Evolutionary conservation across 2,888 invertebrate species (phyloP), one percentile per base, ranked within the genome.

Genomic region (Cheilosia pagana): DNA sequence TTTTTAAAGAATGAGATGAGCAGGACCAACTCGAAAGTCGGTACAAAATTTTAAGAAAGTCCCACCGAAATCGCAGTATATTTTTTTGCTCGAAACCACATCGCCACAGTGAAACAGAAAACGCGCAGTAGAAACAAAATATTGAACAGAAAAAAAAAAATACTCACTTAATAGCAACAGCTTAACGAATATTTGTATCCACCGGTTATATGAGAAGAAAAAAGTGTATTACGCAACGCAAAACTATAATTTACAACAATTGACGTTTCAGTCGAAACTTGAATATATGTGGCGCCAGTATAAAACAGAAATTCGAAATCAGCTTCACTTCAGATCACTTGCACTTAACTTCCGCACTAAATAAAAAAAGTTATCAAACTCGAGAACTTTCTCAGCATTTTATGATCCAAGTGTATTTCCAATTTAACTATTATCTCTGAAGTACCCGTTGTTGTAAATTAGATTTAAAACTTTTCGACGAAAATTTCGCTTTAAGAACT

Each of bases 371-470:
- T 89, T 88, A 88, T 89, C 87, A 86, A 87, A 88, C 88, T 89
- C 77, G 89, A 89, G 86, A 90, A 89, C 86, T 89, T 89, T 57
- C 90, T 90, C 88, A 92, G 89, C 91, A 91, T 85, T 88, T 92
- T 91, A 81, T 90, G 89, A 89, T 91, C 90, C 88, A 90, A 87
- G 90, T 90, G 90, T 89, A 91, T 91, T 88, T 91, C 90, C 89
- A 91, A 88, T 90, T 91, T 89, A 87, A 90, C 86, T 87, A 91
- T 90, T 82, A 91, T 89, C 88, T 91, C 89, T 87, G 90, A 89
- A 90, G 91, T 90, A 91, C 92, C 91, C 91, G 91, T 91, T 91
- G 89, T 91, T 89, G 81, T 86, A 85, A 79, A 62, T 68, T 70
- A 70, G 86, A 76, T 81, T 88, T 87, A 87, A 81, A 28, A 19